A percentile compares a stretch with the other conserved stretches of the same genome.
Conservation (phyloP, 30 jellyfish, hydroid and myxozoan genomes). For the Aurelia sp. region DNA sequence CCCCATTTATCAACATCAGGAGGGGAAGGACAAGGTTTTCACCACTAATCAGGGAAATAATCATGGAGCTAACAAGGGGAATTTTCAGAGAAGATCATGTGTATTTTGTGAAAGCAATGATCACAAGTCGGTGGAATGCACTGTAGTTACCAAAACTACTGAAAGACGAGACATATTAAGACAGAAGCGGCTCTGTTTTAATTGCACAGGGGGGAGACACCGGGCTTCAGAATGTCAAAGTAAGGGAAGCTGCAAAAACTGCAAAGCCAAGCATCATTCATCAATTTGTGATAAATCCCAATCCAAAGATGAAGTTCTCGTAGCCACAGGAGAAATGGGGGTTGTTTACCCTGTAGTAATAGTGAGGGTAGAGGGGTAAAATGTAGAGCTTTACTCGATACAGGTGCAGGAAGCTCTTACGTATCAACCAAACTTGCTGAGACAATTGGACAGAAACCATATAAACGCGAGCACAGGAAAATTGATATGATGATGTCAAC, state of each 20-base stretch:
- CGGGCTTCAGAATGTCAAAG: too few relatives aligned
- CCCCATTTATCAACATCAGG: constrained; percentile 40
- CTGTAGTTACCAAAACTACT: constrained; percentile 8
- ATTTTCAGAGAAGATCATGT: constrained; percentile 19
- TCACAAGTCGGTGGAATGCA: constrained; percentile 29
- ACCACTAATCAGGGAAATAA: background rate
- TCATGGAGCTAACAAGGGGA: background rate
- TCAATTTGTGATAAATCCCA: constrained; percentile 63
- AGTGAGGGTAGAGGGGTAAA: constrained; percentile 47
- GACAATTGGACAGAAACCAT: constrained; percentile 29
- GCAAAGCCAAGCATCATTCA: constrained; percentile 71
- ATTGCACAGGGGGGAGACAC: constrained; percentile 79
- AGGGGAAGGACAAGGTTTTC: constrained; percentile 29
- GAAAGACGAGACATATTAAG: constrained; percentile 51
- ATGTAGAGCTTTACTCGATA: constrained; percentile 50
- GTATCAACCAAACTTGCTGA: constrained; percentile 12
- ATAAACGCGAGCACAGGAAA: constrained; percentile 8
- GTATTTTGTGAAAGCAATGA: constrained; percentile 20
- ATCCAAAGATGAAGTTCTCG: constrained; percentile 9
- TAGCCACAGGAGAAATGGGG: constrained; percentile 37
- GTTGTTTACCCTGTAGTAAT: constrained; percentile 52
- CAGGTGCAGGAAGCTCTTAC: constrained; percentile 68
- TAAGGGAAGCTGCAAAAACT: constrained; percentile 41
- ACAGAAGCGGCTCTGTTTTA: constrained; percentile 68
- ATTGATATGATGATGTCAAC: constrained; percentile 54